Percentiles rank a stretch among this genome's conserved stretches.
Conservation (phyloP, 2,113 vertebrate species). For the Ochotona princeps region DNA sequence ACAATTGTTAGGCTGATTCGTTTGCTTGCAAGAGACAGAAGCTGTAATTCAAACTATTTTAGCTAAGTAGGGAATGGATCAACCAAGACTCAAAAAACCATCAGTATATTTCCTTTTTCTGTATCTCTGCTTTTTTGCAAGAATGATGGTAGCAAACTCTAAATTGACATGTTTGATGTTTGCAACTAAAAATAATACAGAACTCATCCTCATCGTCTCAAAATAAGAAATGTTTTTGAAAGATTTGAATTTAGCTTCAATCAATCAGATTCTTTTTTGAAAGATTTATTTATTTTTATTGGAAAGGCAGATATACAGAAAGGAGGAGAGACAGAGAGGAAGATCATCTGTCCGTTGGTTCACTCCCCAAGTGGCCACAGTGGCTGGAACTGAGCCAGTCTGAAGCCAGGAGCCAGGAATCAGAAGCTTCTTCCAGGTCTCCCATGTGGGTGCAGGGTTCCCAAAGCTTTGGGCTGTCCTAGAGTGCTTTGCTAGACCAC, state of each 20-base stretch:
- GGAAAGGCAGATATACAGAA: too few relatives aligned
- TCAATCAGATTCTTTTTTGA: not conserved
- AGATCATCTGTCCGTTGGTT: too few relatives aligned
- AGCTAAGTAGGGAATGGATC: not conserved
- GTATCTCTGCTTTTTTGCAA: not conserved
- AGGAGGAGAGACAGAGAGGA: too few relatives aligned
- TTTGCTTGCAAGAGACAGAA: constrained; percentile 11
- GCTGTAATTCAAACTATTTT: not conserved
- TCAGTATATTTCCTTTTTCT: not conserved
- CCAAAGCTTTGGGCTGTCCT: too few relatives aligned
- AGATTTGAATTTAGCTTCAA: not conserved
- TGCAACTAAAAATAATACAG: not conserved
- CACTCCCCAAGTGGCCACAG: too few relatives aligned
- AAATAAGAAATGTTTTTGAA: not conserved
- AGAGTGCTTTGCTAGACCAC: too few relatives aligned
- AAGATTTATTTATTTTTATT: too few relatives aligned
- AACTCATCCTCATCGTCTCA: not conserved
- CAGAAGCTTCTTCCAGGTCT: too few relatives aligned
- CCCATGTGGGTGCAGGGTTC: too few relatives aligned
- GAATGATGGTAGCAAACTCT: not conserved
- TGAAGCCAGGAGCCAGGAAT: too few relatives aligned
- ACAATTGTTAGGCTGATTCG: not conserved
- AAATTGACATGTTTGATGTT: not conserved
- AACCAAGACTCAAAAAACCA: not conserved
- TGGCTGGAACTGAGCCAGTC: too few relatives aligned